Evolutionary conservation across 2,888 invertebrate species (phyloP).

Genomic region (Anticlea derivata): DNA sequence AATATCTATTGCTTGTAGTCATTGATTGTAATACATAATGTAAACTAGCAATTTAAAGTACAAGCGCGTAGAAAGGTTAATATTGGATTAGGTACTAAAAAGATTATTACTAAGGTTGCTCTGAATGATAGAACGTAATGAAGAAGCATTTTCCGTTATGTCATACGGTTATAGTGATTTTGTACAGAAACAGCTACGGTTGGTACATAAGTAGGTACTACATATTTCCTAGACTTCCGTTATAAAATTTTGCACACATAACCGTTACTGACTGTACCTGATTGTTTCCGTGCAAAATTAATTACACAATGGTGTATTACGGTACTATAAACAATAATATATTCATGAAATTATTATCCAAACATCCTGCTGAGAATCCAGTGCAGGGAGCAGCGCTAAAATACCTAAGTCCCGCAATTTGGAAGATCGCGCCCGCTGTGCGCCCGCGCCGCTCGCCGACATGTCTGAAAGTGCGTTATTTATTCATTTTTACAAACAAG

Average conservation of each 20-base stretch:
- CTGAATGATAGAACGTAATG: too few relatives aligned
- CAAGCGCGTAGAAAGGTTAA: too few relatives aligned
- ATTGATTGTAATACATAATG: background rate
- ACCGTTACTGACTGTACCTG: conserved; percentile 4
- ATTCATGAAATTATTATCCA: conserved; percentile 61
- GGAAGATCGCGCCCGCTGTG: conserved; percentile 63
- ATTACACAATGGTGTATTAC: conserved; percentile 27
- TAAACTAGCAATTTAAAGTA: too few relatives aligned
- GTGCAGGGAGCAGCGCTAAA: conserved; percentile 52
- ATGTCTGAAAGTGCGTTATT: conserved; percentile 80
- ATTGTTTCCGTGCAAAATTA: conserved; percentile 14
- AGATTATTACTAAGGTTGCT: too few relatives aligned
- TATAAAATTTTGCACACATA: too few relatives aligned
- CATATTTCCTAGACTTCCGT: too few relatives aligned
- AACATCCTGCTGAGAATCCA: conserved; percentile 69
- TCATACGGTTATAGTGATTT: too few relatives aligned
- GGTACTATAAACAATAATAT: conserved; percentile 48
- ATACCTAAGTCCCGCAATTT: conserved; percentile 67
- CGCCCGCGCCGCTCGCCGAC: conserved; percentile 65
- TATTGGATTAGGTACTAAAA: too few relatives aligned
- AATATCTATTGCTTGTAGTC: conserved; percentile 11
- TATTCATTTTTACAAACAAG: conserved; percentile 71
- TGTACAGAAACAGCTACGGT: too few relatives aligned
- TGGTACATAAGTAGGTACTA: too few relatives aligned
- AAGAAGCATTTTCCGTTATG: too few relatives aligned